Evolutionary conservation across 1,140 invertebrate genomes (phyloP).

Genomic region (Scaptodrosophila lebanonensis): DNA sequence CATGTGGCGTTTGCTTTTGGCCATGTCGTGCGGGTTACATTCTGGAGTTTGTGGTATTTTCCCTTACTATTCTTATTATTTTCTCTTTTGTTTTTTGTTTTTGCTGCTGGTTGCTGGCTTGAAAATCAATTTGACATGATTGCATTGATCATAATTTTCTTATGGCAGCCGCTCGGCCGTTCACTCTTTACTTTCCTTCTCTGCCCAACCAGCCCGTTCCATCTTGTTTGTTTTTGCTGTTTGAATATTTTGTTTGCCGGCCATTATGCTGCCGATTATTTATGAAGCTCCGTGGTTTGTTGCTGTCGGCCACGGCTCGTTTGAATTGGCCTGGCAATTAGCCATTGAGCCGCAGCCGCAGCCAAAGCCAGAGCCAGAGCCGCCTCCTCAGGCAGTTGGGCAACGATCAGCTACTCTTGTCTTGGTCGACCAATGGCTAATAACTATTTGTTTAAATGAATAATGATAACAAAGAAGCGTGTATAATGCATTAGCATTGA

Average conservation of each 20-base stretch:
- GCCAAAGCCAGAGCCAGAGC: too few species aligned
- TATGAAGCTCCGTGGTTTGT: constrained; percentile 20
- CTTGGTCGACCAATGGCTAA: background rate
- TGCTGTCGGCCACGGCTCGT: constrained; percentile 21
- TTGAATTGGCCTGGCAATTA: constrained; percentile 31
- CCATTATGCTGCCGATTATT: constrained; percentile 57
- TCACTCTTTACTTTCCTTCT: constrained; percentile 14
- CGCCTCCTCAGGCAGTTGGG: background rate
- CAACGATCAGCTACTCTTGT: too few species aligned
- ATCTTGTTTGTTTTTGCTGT: constrained; percentile 18
- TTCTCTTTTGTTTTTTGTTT: constrained; percentile 11
- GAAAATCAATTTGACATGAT: constrained; percentile 70
- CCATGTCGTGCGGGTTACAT: constrained; percentile 6
- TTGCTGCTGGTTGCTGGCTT: constrained; percentile 17
- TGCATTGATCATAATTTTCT: constrained; percentile 64
- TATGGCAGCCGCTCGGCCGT: constrained; percentile 4
- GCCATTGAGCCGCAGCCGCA: background rate
- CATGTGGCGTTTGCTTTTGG: background rate
- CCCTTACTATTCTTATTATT: background rate
- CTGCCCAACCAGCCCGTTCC: constrained; percentile 4
- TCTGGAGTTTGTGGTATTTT: background rate
- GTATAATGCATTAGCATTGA: background rate
- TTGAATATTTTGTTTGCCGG: constrained; percentile 43
- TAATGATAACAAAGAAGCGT: constrained; percentile 10
- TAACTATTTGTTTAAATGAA: constrained; percentile 15